A percentile compares a stretch with the other conserved stretches of the same genome.
These are phyloP conservation scores for Hydrotaea diabolus DNA, from an alignment of 2,888 invertebrate species.

Conservation along the genomic window DNA sequence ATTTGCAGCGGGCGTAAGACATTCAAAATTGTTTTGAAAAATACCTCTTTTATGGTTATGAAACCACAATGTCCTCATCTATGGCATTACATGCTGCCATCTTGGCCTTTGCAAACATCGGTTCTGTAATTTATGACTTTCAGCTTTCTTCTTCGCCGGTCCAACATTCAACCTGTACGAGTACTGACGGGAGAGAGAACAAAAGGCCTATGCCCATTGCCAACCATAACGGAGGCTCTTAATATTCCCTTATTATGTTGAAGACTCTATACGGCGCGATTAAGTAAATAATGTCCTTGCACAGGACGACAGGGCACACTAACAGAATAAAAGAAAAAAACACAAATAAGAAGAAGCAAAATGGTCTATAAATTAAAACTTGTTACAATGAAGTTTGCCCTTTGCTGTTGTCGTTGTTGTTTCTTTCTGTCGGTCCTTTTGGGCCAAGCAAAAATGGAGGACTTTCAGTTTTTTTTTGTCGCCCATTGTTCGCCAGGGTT, in stretches of 20 bases:
- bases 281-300: conserved; percentile 54
- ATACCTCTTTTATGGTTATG: neutral
- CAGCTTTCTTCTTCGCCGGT: neutral
- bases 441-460: neutral
- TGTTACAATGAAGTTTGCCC: conserved; percentile 29
- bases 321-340: neutral
- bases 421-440: neutral
- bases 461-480: conserved; percentile 16
- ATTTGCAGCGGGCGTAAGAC: too few species aligned
- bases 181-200: neutral
- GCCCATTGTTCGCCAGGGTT: conserved; percentile 20
- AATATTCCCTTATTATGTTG: neutral
- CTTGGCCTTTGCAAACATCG: neutral
- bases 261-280: neutral
- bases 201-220: neutral
- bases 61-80: conserved; percentile 9
- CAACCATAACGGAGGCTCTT: neutral
- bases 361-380: conserved; percentile 44
- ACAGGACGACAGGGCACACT: neutral
- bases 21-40: neutral
- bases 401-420: neutral
- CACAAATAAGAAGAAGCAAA: neutral
- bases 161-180: too few species aligned
- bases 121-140: conserved; percentile 5
- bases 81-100: neutral